Percentiles rank a stretch among this genome's conserved stretches.
These are phyloP conservation scores for Nesometra sesokonis DNA, from an alignment of 35 echinoderm and acorn worm genomes.

Conservation along the genomic window DNA sequence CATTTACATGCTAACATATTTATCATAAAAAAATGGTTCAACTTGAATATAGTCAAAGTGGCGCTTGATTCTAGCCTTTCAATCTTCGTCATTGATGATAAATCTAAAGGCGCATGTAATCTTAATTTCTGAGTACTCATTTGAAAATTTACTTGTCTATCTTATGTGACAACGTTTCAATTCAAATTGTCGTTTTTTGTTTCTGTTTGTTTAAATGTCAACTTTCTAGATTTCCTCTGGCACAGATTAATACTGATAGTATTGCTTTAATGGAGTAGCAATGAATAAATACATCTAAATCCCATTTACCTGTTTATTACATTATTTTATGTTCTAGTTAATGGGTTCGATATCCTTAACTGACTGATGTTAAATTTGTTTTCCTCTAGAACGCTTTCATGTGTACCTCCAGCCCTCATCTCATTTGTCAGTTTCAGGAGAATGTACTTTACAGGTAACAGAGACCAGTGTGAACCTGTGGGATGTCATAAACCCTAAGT, in stretches of 20 bases:
- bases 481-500: conserved; percentile 14
- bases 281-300: neutral
- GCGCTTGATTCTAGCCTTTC: neutral
- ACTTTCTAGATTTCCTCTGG: neutral
- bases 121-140: neutral
- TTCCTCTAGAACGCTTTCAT: conserved; percentile 13
- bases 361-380: neutral
- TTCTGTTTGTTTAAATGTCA: neutral
- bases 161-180: neutral
- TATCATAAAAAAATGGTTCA: neutral
- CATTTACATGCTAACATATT: neutral
- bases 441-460: conserved; percentile 29
- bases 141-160: neutral
- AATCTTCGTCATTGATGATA: neutral
- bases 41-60: neutral
- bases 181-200: neutral
- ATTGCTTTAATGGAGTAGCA: neutral
- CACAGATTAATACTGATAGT: neutral
- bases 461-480: conserved; percentile 16
- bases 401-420: neutral
- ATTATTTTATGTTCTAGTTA: neutral
- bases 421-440: conserved; percentile 20
- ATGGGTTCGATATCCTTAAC: no score
- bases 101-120: neutral
- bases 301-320: neutral